phyloP scores from a whole-genome alignment of 2,797 vertebrate genomes.

The Eurystomus glaucurus region DNA sequence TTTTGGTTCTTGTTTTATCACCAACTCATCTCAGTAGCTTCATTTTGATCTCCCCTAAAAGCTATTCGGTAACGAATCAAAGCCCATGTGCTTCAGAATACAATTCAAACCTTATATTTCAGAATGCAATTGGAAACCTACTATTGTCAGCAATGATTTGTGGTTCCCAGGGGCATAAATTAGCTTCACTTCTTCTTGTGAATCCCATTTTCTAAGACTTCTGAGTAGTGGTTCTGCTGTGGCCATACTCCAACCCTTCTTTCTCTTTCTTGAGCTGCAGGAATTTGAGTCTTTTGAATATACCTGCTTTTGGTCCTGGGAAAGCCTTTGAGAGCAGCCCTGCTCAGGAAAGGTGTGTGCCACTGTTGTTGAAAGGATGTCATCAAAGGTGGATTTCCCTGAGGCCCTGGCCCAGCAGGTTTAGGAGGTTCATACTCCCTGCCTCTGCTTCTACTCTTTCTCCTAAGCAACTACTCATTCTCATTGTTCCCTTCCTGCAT shows the following conservation, averaged over 20 bases:
- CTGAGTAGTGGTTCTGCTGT: not conserved
- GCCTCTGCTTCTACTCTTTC: not conserved
- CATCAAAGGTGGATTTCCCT: not conserved
- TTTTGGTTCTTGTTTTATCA: not conserved
- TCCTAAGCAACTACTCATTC: not conserved
- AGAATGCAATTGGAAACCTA: not conserved
- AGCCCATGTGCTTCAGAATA: not conserved
- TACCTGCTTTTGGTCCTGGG: not conserved
- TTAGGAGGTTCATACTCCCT: not conserved
- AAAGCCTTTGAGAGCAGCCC: not conserved
- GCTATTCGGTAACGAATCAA: not conserved
- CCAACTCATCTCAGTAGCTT: not conserved
- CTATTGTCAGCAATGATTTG: not conserved
- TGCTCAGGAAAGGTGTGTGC: not conserved
- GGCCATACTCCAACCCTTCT: not conserved
- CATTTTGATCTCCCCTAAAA: not conserved
- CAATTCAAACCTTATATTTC: not conserved
- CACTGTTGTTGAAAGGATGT: not conserved
- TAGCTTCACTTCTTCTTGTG: not conserved
- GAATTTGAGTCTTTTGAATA: not conserved
- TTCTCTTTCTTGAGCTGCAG: not conserved
- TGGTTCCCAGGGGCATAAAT: not conserved
- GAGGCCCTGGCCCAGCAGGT: not conserved
- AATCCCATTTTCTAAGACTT: not conserved
- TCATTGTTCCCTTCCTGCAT: not conserved